Evolutionary conservation across 2,113 vertebrate species (phyloP), one percentile per base, ranked within the genome.

Genomic region (Myotis lucifugus): DNA sequence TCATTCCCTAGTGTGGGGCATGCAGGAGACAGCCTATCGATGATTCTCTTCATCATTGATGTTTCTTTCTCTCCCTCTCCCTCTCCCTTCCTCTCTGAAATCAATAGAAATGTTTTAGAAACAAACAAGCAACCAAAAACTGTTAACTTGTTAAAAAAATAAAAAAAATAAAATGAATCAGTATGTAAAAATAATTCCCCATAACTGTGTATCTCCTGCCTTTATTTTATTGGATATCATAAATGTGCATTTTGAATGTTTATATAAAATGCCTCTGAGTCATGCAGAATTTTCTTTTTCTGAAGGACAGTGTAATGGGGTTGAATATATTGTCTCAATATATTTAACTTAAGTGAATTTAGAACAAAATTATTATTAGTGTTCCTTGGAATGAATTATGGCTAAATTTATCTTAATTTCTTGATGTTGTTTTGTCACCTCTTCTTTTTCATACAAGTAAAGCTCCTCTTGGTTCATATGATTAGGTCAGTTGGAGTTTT

Each of bases 261-360:
- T 83, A 37, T 76, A 23, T 69, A 59, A 83, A 94, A 82, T 94
- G 32, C 48, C 59, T 54, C 76, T 94, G 70, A 72, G n/a, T 70
- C 48, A 84, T 64, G 50, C 5, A 79, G 90, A 73, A 56, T 83
- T 87, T 96, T 95, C 4, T 46, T 85, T 86, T 91, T 82, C 85
- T 86, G 48, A 94, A 95, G 32, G n/a, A 78, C 3, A 54, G 9
- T 77, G 15, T 85, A 92, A 78, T 82, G 13, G 23, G 25, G 29
- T 93, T 79, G 40, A 46, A 50, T 70, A 27, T 73, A 27, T 93
- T 95, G 19, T 79, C 23, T 73, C 11, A 85, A 25, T 88, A 64
- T 81, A 82, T 90, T 73, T 59, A 64, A 76, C 27, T 27, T 85
- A 86, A 78, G n/a, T 88, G 5, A 76, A 69, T 54, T 78, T 88